Evolutionary conservation across 2,113 vertebrate genomes (phyloP).

Genomic region (Lophius piscatorius): DNA sequence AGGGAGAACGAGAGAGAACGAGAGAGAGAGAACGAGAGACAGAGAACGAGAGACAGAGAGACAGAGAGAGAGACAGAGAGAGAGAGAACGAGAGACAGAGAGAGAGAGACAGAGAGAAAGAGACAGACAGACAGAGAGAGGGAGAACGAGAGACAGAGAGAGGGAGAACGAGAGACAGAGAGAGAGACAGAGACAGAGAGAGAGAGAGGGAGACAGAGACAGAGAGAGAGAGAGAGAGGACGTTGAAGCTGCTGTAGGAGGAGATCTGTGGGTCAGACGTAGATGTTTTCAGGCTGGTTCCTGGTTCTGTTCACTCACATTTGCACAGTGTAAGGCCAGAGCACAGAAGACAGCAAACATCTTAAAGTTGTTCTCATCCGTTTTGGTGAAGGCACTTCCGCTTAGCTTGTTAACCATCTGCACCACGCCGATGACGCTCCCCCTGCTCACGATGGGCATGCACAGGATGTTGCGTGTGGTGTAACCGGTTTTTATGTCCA

Average conservation of each 20-base stretch:
- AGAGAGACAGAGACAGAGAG: background rate
- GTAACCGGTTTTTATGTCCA: constrained; percentile 98
- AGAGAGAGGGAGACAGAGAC: too few relatives aligned
- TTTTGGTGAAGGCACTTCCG: constrained; percentile 99
- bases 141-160: too few relatives aligned
- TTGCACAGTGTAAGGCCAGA: constrained; percentile 99
- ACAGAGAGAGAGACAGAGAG: too few relatives aligned
- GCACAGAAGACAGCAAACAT: constrained; percentile 99
- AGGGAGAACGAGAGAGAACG: too few relatives aligned
- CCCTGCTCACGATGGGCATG: constrained; percentile 98
- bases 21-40: too few relatives aligned
- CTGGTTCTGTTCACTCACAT: constrained; percentile 84
- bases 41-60: too few relatives aligned
- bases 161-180: too few relatives aligned
- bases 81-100: too few relatives aligned
- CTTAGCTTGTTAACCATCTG: constrained; percentile 99
- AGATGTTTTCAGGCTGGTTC: background rate
- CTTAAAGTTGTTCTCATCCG: constrained; percentile 99
- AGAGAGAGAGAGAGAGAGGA: background rate
- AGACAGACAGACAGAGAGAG: too few relatives aligned
- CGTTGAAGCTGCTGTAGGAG: background rate
- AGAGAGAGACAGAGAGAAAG: too few relatives aligned
- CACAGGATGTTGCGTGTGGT: constrained; percentile 98
- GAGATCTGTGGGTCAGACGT: background rate
- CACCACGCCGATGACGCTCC: constrained; percentile 96